These are phyloP conservation scores for Atherinomorus stipes DNA, from an alignment of 2,113 vertebrate species.

Conservation along the genomic window DNA sequence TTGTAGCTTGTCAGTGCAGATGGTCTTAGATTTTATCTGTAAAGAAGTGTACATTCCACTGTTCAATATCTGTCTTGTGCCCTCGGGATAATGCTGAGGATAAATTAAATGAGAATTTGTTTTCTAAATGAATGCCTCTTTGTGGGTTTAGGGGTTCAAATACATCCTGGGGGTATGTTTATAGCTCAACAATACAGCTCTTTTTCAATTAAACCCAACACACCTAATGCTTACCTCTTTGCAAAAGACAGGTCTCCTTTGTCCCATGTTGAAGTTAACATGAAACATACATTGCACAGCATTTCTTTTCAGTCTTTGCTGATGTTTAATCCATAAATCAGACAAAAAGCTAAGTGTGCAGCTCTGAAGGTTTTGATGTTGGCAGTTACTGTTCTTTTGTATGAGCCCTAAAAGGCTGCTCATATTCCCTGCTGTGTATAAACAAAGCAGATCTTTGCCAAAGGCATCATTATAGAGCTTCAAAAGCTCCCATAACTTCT, in stretches of 20 bases:
- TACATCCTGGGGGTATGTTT: conserved; percentile 5
- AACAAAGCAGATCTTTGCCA: conserved; percentile 67
- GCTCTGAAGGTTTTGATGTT: conserved; percentile 66
- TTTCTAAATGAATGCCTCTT: conserved; percentile 29
- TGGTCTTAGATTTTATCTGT: conserved; percentile 49
- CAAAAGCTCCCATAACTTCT: conserved; percentile 71
- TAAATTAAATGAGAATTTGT: conserved; percentile 60
- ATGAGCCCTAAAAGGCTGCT: conserved; percentile 65
- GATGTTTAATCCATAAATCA: conserved; percentile 24
- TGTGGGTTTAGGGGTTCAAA: conserved; percentile 13
- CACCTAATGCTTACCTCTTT: conserved; percentile 39
- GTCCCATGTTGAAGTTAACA: conserved; percentile 36
- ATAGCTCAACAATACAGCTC: conserved; percentile 29
- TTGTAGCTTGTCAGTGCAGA: conserved; percentile 23
- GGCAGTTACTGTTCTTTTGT: conserved; percentile 57
- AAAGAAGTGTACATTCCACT: conserved; percentile 65
- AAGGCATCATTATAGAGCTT: conserved; percentile 75
- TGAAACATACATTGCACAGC: conserved; percentile 16
- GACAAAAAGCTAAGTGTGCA: conserved; percentile 14
- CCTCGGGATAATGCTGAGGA: conserved; percentile 24
- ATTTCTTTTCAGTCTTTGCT: conserved; percentile 11
- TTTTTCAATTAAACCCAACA: conserved; percentile 23
- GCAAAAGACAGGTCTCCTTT: conserved; percentile 30
- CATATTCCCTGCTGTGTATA: conserved; percentile 68
- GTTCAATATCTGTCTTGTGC: conserved; percentile 33